phyloP scores from a whole-genome alignment of 2,113 vertebrate genomes.

The Ammodytes marinus region DNA sequence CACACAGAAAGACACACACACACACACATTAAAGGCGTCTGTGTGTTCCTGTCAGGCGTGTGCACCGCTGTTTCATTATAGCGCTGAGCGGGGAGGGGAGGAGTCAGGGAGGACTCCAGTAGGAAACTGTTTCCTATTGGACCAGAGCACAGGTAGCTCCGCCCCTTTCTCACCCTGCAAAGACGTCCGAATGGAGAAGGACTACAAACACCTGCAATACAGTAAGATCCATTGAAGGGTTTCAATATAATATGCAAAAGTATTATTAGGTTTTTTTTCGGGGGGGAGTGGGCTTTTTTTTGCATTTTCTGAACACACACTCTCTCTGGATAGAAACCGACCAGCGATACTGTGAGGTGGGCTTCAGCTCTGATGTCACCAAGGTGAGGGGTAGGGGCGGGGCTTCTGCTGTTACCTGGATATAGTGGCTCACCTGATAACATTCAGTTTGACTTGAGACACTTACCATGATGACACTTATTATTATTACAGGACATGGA shows the following conservation, averaged over 20 bases:
- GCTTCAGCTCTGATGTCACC: conserved; percentile 45
- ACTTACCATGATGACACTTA: too few species aligned
- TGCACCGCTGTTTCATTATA: conserved; percentile 46
- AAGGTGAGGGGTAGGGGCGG: conserved; percentile 20
- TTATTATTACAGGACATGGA: too few species aligned
- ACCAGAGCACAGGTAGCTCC: conserved; percentile 11
- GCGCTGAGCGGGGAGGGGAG: not conserved
- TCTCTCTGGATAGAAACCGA: conserved; percentile 20
- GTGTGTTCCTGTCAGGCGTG: conserved; percentile 31
- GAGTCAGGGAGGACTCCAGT: conserved; percentile 54
- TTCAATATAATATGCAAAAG: too few species aligned
- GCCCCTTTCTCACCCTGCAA: conserved; percentile 44
- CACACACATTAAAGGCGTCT: not conserved
- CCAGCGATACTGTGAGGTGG: conserved; percentile 50
- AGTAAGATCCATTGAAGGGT: too few species aligned
- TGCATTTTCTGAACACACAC: too few species aligned
- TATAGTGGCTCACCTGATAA: too few species aligned
- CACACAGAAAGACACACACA: too few species aligned
- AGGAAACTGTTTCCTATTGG: conserved; percentile 42
- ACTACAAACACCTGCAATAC: conserved; percentile 10
- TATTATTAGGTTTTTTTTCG: too few species aligned
- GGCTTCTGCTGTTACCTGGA: not conserved
- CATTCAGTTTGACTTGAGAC: too few species aligned
- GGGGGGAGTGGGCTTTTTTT: too few species aligned
- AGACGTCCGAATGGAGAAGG: conserved; percentile 11